Evolutionary conservation across 1,140 invertebrate genomes (phyloP), one percentile per base, ranked within the genome.

Genomic region (Oryctes rhinoceros): DNA sequence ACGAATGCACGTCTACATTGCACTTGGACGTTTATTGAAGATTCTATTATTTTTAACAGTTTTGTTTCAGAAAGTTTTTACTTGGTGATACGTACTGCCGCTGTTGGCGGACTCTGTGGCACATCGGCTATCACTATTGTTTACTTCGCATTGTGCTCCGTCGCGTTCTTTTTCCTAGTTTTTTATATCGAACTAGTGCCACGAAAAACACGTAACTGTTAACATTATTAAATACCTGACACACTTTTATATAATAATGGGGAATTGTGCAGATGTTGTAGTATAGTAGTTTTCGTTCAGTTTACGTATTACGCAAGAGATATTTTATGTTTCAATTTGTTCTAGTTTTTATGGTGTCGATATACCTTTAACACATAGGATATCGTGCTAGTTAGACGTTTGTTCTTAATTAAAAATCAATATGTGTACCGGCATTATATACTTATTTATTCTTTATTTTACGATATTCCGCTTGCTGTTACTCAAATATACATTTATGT

Each of bases 31-130:
- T 48, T 76, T 76, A 76, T 76, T 48, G 44, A 76, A 76, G 74
- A 76, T 76, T 76, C 74, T 76, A 76, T 76, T 76, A 76, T 76
- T 76, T 76, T 76, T 76, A 76, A 76, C 44, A 76, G 74, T 76
- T 76, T 48, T 44, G 35, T 76, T 76, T 44, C 74, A 76, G 44
- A 76, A 76, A 48, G 35, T 76, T 76, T 76, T 76, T 44, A 47
- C 74, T 44, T 48, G 30, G 30, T 44, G 35, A 76, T 48, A 76
- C 35, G 65, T 35, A 18, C 18, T 67, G 65, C 65, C 10, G 65
- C 10, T 67, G n/a, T 18, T 13, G 6, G 20, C 65, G 65, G 10
- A 20, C 65, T 53, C 9, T 53, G 49, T 53, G 49, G 65, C 20
- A 11, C 30, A 35, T 24, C 65, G 65, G 6, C 65, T 35, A 67